Conservation (phyloP, 2,797 vertebrate species). For the Acipenser transmontanus region DNA sequence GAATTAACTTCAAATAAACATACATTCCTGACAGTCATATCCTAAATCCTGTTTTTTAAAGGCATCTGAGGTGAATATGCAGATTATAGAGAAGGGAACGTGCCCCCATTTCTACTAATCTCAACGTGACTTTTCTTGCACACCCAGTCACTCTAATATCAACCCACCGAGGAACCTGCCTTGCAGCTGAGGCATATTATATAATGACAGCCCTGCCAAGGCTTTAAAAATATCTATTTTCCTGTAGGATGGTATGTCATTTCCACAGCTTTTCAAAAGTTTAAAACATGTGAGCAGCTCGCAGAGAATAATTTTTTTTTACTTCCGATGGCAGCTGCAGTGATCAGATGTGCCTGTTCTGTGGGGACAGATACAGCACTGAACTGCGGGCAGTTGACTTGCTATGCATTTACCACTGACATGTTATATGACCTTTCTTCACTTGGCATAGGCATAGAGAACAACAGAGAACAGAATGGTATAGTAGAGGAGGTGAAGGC, state of each 20-base stretch:
- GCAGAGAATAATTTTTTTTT: slow-evolving; percentile 53
- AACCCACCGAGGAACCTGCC: slow-evolving; percentile 24
- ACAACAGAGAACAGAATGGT: slow-evolving; percentile 2
- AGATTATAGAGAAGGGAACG: slow-evolving; percentile 1
- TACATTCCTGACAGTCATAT: not conserved
- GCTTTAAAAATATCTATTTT: slow-evolving; percentile 51
- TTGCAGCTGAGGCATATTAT: slow-evolving; percentile 30
- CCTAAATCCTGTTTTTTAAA: not conserved
- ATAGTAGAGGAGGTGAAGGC: not conserved
- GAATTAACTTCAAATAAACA: not conserved
- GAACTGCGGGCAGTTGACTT: slow-evolving; percentile 20
- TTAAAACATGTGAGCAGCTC: slow-evolving; percentile 53
- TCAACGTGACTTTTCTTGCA: not conserved
- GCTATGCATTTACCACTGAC: slow-evolving; percentile 21
- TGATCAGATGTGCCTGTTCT: slow-evolving; percentile 41
- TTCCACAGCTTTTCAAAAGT: slow-evolving; percentile 49
- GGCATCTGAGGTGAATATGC: not conserved
- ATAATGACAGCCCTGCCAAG: slow-evolving; percentile 44
- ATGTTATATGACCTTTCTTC: slow-evolving; percentile 10
- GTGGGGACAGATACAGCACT: slow-evolving; percentile 44
- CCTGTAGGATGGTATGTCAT: slow-evolving; percentile 49
- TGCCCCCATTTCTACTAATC: not conserved
- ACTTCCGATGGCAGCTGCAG: slow-evolving; percentile 32
- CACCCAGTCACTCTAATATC: slow-evolving; percentile 18
- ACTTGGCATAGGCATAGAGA: slow-evolving; percentile 15